Percentiles rank a stretch among this genome's conserved stretches.
Conservation (phyloP, 2,113 vertebrate species). For the Erinaceus europaeus region DNA sequence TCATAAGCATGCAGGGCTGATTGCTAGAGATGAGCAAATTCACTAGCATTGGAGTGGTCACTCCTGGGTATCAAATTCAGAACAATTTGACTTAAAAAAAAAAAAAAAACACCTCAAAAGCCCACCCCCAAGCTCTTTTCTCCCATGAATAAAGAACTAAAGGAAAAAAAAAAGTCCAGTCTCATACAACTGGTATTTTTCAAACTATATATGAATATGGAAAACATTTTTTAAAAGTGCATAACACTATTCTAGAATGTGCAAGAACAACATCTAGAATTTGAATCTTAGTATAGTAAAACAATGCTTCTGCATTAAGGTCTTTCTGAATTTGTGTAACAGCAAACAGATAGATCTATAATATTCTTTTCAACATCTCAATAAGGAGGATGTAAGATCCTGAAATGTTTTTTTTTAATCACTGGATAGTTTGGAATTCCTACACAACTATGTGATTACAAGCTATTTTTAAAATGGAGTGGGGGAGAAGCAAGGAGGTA, state of each 20-base stretch:
- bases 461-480: conserved; percentile 57
- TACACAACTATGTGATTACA: conserved; percentile 67
- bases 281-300: conserved; percentile 50
- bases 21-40: conserved; percentile 79
- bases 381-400: conserved; percentile 4
- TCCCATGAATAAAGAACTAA: conserved; percentile 76
- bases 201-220: conserved; percentile 51
- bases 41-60: conserved; percentile 72
- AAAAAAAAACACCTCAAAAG: conserved; percentile 60
- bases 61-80: conserved; percentile 79
- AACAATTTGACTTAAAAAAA: conserved; percentile 79
- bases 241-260: conserved; percentile 63
- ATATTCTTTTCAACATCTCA: neutral
- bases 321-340: conserved; percentile 29
- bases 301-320: neutral
- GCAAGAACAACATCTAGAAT: conserved; percentile 63
- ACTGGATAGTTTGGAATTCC: conserved; percentile 47
- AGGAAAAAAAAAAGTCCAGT: conserved; percentile 80
- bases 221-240: conserved; percentile 64
- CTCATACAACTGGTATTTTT: conserved; percentile 60
- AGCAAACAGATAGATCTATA: conserved; percentile 40
- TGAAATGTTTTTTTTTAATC: conserved; percentile 44
- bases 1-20: conserved; percentile 87
- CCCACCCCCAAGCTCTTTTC: neutral
- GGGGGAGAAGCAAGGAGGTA: conserved; percentile 59